Percentiles rank a stretch among this genome's conserved stretches.
phyloP scores from a whole-genome alignment of 1,140 invertebrate species.

The Holcopasites calliopsidis region DNA sequence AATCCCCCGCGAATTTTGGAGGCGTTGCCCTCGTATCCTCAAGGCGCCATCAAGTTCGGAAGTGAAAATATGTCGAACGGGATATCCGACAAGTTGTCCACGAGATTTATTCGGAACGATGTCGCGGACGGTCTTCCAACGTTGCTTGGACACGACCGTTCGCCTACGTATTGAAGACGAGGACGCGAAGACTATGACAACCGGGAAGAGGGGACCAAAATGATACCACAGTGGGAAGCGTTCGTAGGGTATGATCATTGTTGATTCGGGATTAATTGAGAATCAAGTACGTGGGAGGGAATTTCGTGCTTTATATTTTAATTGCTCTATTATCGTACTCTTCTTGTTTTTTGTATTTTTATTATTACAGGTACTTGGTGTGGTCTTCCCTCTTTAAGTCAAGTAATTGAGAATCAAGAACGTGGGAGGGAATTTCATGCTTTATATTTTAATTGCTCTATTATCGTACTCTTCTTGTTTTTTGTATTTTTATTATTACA shows the following conservation, averaged over 20 bases:
- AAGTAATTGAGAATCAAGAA: too few species aligned
- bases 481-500: too few species aligned
- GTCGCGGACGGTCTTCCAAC: not conserved
- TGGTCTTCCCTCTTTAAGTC: too few species aligned
- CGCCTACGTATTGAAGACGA: slow-evolving; percentile 39
- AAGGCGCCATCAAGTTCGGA: slow-evolving; percentile 25
- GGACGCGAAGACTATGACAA: too few species aligned
- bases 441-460: too few species aligned
- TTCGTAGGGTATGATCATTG: not conserved
- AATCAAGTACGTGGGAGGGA: not conserved
- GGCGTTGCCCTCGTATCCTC: slow-evolving; percentile 71
- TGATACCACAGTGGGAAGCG: not conserved
- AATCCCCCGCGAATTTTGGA: slow-evolving; percentile 71
- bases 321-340: not conserved
- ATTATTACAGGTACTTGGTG: too few species aligned
- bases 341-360: too few species aligned
- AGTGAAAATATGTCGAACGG: not conserved
- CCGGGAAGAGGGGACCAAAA: not conserved
- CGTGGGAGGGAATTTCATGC: too few species aligned
- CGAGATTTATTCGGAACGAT: slow-evolving; percentile 22
- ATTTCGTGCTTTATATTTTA: not conserved
- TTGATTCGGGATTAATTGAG: not conserved
- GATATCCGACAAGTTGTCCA: slow-evolving; percentile 23
- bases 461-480: too few species aligned
- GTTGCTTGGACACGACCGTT: slow-evolving; percentile 16